A percentile compares a stretch with the other conserved stretches of the same genome.
phyloP scores from a whole-genome alignment of 2,888 invertebrate species.

The Creontiades dilutus region DNA sequence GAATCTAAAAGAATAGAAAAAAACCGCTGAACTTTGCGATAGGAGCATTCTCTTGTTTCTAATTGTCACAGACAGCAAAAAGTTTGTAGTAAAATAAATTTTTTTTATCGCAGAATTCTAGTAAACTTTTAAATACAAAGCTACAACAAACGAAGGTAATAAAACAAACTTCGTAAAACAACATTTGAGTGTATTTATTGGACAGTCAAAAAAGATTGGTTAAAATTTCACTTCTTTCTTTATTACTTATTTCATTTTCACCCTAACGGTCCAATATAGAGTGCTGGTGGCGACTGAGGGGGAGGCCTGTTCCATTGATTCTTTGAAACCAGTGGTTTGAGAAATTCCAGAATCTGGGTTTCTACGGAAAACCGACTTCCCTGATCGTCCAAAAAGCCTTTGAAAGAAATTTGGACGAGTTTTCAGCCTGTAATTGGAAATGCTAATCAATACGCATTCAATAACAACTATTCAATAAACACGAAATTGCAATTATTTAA shows the following conservation, averaged over 20 bases:
- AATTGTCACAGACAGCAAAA: too few species aligned
- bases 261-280: constrained; percentile 56
- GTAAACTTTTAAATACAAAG: too few species aligned
- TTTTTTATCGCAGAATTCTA: too few species aligned
- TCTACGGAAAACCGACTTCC: background rate
- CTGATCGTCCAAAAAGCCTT: constrained; percentile 51
- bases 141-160: background rate
- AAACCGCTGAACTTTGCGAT: too few species aligned
- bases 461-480: too few species aligned
- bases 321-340: constrained; percentile 17
- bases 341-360: background rate
- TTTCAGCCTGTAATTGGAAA: constrained; percentile 2
- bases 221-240: background rate
- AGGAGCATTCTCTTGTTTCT: too few species aligned
- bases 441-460: background rate
- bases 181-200: background rate
- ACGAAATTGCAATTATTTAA: too few species aligned
- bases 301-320: constrained; percentile 37
- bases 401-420: background rate
- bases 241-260: constrained; percentile 37
- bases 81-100: too few species aligned
- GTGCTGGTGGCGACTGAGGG: constrained; percentile 23
- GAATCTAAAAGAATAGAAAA: too few species aligned
- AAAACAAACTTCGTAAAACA: background rate
- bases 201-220: background rate